Evolutionary conservation across 2,113 vertebrate species (phyloP).

Genomic region (Brachypteracias leptosomus): DNA sequence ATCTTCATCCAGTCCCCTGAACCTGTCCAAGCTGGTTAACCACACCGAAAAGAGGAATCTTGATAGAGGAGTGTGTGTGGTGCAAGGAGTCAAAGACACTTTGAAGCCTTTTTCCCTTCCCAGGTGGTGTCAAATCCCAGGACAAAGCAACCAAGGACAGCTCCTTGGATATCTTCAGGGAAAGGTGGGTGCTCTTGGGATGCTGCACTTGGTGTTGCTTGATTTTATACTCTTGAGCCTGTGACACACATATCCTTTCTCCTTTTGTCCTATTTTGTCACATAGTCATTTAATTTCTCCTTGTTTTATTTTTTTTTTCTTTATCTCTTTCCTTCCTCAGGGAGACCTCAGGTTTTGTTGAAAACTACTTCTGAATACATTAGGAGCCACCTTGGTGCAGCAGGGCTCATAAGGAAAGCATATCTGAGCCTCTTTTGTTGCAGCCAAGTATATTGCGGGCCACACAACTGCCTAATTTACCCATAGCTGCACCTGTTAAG

Average conservation of each 20-base stretch:
- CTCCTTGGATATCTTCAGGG: neutral
- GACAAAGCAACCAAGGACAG: neutral
- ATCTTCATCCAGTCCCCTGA: neutral
- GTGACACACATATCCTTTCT: neutral
- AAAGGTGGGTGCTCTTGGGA: neutral
- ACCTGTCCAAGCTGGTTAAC: neutral
- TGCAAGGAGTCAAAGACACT: neutral
- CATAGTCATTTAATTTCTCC: fast-evolving
- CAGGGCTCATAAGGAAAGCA: neutral
- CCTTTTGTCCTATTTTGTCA: neutral
- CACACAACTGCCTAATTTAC: neutral
- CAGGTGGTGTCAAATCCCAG: neutral
- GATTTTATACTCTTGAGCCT: neutral
- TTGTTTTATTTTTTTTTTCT: neutral
- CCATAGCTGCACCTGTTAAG: neutral
- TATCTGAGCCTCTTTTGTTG: neutral
- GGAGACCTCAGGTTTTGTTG: neutral
- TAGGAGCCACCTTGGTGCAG: neutral
- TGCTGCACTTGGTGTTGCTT: neutral
- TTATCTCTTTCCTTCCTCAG: neutral
- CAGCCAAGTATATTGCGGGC: neutral
- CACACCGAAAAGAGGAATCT: fast-evolving
- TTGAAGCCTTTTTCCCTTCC: neutral
- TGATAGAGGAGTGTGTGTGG: neutral
- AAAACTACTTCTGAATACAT: neutral